Evolutionary conservation across 2,888 invertebrate genomes (phyloP).

Genomic region (Pilophorus perplexus): DNA sequence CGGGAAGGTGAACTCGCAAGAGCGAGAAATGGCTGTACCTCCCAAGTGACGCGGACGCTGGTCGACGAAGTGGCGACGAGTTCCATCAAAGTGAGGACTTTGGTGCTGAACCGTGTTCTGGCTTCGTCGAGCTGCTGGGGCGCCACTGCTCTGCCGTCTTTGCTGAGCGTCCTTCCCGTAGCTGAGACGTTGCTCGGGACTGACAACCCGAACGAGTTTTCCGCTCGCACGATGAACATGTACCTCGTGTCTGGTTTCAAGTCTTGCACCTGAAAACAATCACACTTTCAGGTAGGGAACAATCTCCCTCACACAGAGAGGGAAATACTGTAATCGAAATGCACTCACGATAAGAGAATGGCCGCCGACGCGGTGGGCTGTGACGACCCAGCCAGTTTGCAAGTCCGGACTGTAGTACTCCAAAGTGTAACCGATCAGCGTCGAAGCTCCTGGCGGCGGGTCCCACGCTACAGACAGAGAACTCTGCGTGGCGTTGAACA

Average conservation of each 20-base stretch:
- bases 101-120: slow-evolving; percentile 71
- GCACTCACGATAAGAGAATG: slow-evolving; percentile 66
- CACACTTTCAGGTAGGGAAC: neutral
- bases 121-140: slow-evolving; percentile 76
- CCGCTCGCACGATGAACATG: slow-evolving; percentile 79
- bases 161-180: slow-evolving; percentile 65
- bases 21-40: slow-evolving; percentile 54
- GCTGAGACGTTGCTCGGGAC: slow-evolving; percentile 75
- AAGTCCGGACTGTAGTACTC: slow-evolving; percentile 76
- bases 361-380: slow-evolving; percentile 65
- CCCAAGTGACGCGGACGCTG: slow-evolving; percentile 76
- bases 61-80: slow-evolving; percentile 69
- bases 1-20: neutral
- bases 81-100: slow-evolving; percentile 69
- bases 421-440: slow-evolving; percentile 69
- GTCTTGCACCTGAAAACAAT: slow-evolving; percentile 57
- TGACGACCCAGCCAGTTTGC: slow-evolving; percentile 71
- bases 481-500: slow-evolving; percentile 53
- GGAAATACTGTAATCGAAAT: neutral
- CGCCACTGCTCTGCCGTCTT: slow-evolving; percentile 57
- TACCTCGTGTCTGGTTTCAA: slow-evolving; percentile 78
- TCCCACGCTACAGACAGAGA: slow-evolving; percentile 49
- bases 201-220: slow-evolving; percentile 81
- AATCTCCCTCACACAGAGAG: neutral
- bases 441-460: slow-evolving; percentile 55